A percentile compares a stretch with the other conserved stretches of the same genome.
These are phyloP conservation scores for Semicossyphus pulcher DNA, from an alignment of 2,113 vertebrate species.

Conservation along the genomic window DNA sequence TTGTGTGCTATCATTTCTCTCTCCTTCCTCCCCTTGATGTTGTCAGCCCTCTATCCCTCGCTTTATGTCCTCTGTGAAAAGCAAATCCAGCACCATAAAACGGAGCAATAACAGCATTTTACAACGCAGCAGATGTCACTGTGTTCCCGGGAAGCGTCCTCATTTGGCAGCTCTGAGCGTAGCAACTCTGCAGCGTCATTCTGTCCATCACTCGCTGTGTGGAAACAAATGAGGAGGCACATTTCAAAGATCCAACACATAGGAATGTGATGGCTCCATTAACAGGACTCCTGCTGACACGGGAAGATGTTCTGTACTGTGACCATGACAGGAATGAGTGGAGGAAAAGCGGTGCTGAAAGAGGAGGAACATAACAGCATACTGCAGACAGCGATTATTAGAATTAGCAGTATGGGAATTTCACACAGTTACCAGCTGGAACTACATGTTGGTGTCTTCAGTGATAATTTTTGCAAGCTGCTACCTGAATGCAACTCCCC, in stretches of 20 bases:
- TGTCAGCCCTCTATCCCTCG: constrained; percentile 10
- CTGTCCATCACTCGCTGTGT: constrained; percentile 44
- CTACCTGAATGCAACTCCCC: neutral
- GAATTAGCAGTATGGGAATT: neutral
- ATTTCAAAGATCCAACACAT: constrained; percentile 16
- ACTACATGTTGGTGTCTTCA: neutral
- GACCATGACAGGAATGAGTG: neutral
- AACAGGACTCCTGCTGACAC: constrained; percentile 29
- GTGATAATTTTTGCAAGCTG: too few species aligned
- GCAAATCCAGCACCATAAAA: constrained; percentile 40
- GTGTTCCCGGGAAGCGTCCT: constrained; percentile 39
- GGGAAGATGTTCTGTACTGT: neutral
- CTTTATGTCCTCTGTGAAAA: constrained; percentile 50
- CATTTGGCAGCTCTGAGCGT: constrained; percentile 49
- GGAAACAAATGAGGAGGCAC: constrained; percentile 50
- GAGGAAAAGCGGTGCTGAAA: neutral
- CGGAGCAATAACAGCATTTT: constrained; percentile 60
- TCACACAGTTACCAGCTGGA: too few species aligned
- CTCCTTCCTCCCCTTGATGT: constrained; percentile 15
- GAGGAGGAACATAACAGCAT: neutral
- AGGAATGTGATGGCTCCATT: constrained; percentile 35
- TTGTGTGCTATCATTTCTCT: constrained; percentile 11
- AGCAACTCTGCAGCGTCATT: constrained; percentile 41
- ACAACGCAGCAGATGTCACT: constrained; percentile 63
- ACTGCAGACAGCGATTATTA: too few species aligned